phyloP scores from a whole-genome alignment of 2,797 vertebrate species.

The Helicolenus hilgendorfi region DNA sequence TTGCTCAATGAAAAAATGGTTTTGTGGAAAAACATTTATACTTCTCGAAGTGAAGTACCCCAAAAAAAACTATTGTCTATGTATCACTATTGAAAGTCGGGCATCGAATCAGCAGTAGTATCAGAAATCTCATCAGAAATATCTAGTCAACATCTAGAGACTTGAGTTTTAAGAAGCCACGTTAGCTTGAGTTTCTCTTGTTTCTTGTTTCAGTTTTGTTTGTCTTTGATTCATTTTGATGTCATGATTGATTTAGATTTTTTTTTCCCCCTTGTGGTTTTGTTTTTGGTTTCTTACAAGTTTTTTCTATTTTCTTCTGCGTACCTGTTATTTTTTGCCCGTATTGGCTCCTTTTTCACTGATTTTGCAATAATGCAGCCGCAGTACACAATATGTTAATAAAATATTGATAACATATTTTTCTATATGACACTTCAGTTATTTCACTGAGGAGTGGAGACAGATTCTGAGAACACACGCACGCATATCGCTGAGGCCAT shows the following conservation, averaged over 20 bases:
- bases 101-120: neutral
- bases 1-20: too few species aligned
- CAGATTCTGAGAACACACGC: neutral
- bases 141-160: neutral
- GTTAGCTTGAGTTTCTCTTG: neutral
- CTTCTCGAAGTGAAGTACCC: accelerated
- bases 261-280: neutral
- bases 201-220: neutral
- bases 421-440: neutral
- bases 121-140: neutral
- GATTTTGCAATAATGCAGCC: neutral
- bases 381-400: neutral
- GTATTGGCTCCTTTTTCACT: neutral
- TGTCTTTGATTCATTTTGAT: neutral
- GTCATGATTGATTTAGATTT: neutral
- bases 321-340: neutral
- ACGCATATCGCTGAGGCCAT: too few species aligned
- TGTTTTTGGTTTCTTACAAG: neutral
- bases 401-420: neutral
- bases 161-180: neutral
- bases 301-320: neutral
- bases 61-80: too few species aligned
- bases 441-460: neutral
- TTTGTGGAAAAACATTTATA: neutral
- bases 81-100: neutral